Conservation (phyloP, 2,113 vertebrate species). For the Ceyx margarethae region DNA sequence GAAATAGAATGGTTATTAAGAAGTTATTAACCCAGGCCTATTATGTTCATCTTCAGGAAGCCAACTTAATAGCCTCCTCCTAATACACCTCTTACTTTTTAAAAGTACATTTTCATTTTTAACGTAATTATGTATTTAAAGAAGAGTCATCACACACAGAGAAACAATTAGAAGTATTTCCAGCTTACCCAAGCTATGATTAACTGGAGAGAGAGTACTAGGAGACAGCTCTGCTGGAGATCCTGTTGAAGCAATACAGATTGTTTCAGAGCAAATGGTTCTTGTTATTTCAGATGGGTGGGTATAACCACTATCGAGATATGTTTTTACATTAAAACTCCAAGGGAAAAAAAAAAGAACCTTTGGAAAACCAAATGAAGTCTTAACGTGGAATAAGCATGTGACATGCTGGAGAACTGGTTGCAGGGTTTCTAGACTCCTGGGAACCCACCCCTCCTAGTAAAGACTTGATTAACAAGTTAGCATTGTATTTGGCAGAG, state of each 20-base stretch:
- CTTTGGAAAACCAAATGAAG: too few species aligned
- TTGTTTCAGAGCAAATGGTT: not conserved
- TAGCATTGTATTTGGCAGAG: not conserved
- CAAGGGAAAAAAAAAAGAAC: not conserved
- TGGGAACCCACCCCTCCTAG: not conserved
- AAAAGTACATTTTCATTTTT: not conserved
- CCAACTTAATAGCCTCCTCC: not conserved
- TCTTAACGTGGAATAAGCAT: too few species aligned
- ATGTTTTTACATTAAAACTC: not conserved
- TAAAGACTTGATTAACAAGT: not conserved
- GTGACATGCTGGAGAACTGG: too few species aligned
- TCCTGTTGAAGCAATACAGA: constrained; percentile 74
- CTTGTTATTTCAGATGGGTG: not conserved
- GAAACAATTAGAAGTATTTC: not conserved
- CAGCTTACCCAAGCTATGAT: constrained; percentile 90
- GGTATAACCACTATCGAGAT: not conserved
- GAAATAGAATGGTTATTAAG: not conserved
- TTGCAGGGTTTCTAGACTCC: not conserved
- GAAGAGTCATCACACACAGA: not conserved
- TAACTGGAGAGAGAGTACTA: constrained; percentile 91
- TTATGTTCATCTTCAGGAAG: not conserved
- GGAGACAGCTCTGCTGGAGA: constrained; percentile 97
- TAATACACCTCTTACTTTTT: not conserved
- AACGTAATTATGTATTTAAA: not conserved
- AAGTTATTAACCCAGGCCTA: not conserved